These are phyloP conservation scores for Gadus chalcogrammus DNA, from an alignment of 2,113 vertebrate species.

Conservation along the genomic window DNA sequence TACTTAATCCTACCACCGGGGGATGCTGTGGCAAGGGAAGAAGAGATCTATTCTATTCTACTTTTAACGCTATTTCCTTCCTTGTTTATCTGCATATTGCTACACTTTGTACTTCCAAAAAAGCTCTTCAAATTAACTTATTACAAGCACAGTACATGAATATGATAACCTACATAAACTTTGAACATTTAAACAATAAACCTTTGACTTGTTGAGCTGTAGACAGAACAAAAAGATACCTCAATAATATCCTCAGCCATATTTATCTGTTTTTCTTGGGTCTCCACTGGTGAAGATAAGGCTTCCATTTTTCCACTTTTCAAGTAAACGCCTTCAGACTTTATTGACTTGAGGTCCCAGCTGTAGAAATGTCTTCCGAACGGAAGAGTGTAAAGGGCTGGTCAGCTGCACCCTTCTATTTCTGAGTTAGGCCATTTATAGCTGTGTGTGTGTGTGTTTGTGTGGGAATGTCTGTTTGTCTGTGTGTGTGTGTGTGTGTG, in stretches of 20 bases:
- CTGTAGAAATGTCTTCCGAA: not conserved
- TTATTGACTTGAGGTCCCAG: not conserved
- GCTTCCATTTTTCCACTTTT: slow-evolving; percentile 29
- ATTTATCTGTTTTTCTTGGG: slow-evolving; percentile 15
- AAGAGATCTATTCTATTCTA: too few species aligned
- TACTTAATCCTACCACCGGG: too few species aligned
- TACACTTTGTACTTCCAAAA: too few species aligned
- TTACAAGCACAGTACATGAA: too few species aligned
- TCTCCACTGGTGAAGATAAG: not conserved
- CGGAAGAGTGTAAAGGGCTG: not conserved
- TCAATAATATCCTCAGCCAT: not conserved
- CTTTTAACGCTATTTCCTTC: too few species aligned
- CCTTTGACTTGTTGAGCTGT: too few species aligned
- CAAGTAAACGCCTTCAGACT: not conserved
- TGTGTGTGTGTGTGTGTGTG: slow-evolving; percentile 7
- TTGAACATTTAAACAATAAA: too few species aligned
- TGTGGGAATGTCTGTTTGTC: not conserved
- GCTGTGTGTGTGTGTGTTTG: not conserved
- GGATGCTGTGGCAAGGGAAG: too few species aligned
- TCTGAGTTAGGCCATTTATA: not conserved
- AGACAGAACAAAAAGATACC: not conserved
- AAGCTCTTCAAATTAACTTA: too few species aligned
- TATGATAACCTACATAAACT: too few species aligned
- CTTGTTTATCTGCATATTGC: too few species aligned
- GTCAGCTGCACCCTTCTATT: not conserved